Conservation (phyloP, 2,797 vertebrate species). For the Margarornis squamiger region DNA sequence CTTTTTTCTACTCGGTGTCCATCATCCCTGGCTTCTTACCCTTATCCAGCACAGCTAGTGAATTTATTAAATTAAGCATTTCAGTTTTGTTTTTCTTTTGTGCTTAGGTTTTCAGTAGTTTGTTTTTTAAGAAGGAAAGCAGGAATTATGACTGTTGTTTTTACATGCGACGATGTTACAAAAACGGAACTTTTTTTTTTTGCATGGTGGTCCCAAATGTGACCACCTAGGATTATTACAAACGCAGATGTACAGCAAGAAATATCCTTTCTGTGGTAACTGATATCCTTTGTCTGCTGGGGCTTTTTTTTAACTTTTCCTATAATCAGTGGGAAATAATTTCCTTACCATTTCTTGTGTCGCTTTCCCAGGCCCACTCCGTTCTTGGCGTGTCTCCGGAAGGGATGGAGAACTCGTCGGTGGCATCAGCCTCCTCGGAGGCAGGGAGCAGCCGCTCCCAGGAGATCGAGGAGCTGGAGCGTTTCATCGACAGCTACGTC, state of each 20-base stretch:
- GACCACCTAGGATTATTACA: background rate
- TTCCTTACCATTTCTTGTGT: rapidly evolving
- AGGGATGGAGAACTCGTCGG: slow-evolving; percentile 95
- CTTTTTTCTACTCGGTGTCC: background rate
- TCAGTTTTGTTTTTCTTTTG: background rate
- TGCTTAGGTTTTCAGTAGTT: background rate
- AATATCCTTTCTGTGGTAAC: background rate
- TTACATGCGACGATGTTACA: background rate
- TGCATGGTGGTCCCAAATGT: no score
- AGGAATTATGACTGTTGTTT: background rate
- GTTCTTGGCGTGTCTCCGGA: slow-evolving; percentile 3
- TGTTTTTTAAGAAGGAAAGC: background rate
- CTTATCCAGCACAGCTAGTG: background rate
- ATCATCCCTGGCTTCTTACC: background rate
- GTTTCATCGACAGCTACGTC: slow-evolving; percentile 98
- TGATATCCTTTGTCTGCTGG: background rate
- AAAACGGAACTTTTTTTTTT: background rate
- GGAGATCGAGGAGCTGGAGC: slow-evolving; percentile 96
- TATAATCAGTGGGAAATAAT: background rate
- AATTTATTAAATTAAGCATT: background rate
- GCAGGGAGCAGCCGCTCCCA: slow-evolving; percentile 96
- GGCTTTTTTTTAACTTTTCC: background rate
- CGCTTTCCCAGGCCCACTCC: background rate
- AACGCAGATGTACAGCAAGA: background rate
- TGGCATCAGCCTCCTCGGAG: slow-evolving; percentile 94